Conservation (phyloP, 2,797 vertebrate species). For the Pseudotriccus pelzelni region DNA sequence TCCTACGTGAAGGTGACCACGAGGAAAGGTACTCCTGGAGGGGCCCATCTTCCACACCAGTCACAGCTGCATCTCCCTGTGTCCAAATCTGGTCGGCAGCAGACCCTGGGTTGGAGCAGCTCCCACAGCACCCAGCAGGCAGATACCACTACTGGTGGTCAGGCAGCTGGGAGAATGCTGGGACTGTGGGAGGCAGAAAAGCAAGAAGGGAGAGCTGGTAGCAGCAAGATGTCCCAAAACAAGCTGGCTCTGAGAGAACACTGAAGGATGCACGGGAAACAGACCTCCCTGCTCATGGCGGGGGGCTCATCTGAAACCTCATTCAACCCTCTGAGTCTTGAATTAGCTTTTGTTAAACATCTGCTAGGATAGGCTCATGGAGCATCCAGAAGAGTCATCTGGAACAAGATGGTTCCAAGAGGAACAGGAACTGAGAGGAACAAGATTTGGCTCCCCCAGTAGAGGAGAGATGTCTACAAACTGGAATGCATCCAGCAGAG, state of each 20-base stretch:
- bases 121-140: not conserved
- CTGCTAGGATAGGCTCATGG: not conserved
- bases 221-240: not conserved
- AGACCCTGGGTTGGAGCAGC: not conserved
- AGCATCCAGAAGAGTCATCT: not conserved
- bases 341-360: not conserved
- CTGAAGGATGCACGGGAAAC: not conserved
- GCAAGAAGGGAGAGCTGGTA: not conserved
- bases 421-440: not conserved
- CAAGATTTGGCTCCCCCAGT: not conserved
- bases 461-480: not conserved
- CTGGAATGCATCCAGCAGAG: not conserved
- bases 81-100: not conserved
- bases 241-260: not conserved
- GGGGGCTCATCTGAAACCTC: not conserved
- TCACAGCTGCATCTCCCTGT: not conserved
- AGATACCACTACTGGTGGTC: not conserved
- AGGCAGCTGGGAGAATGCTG: not conserved
- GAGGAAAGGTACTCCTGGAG: not conserved
- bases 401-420: not conserved
- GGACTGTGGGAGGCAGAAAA: not conserved
- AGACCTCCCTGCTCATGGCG: not conserved
- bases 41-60: not conserved
- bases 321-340: not conserved
- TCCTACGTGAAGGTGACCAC: fast-evolving